Conservation (phyloP, 1,140 invertebrate genomes). For the Diuraphis noxia region DNA sequence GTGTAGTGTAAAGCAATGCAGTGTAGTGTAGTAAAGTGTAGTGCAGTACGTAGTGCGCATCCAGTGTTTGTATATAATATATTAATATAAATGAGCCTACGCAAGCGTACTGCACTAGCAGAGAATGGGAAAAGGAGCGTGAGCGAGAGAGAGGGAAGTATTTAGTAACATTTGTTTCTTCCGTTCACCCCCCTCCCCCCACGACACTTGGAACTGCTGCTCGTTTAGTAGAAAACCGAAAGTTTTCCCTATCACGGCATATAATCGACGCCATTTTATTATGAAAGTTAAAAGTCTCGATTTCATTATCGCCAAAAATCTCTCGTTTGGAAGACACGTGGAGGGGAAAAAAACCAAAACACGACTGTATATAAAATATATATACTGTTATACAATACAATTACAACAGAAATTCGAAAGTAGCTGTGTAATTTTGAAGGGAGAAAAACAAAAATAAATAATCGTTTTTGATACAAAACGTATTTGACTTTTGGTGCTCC, state of each 20-base stretch:
- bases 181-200: background rate
- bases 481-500: background rate
- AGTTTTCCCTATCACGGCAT: constrained; percentile 31
- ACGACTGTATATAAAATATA: background rate
- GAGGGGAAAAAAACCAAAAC: background rate
- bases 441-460: background rate
- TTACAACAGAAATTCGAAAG: background rate
- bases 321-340: background rate
- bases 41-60: background rate
- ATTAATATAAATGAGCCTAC: background rate
- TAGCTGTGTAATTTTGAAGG: background rate
- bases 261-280: constrained; percentile 47
- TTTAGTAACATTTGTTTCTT: constrained; percentile 50
- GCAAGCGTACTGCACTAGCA: background rate
- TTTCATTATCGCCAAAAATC: constrained; percentile 42
- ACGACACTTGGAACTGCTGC: background rate
- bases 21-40: background rate
- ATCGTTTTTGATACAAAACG: background rate
- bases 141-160: background rate
- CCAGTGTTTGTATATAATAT: background rate
- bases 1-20: background rate
- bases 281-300: constrained; percentile 50
- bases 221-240: background rate
- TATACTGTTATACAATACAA: background rate
- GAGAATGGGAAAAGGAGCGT: background rate